Evolutionary conservation across 2,113 vertebrate species (phyloP).

Genomic region (Syngnathus floridae): DNA sequence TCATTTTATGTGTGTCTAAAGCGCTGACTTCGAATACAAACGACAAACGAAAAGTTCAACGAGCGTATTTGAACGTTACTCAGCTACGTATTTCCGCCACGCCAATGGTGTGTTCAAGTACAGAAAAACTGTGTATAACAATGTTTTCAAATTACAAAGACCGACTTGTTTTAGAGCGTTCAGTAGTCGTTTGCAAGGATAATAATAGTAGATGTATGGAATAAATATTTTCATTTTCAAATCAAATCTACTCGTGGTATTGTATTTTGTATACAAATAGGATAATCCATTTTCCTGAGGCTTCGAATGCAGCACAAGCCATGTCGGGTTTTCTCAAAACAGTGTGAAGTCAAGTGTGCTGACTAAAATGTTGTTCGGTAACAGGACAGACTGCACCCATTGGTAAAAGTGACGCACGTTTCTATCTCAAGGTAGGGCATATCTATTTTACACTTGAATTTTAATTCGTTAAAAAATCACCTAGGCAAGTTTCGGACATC

Average conservation of each 20-base stretch:
- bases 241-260: not conserved
- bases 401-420: not conserved
- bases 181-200: not conserved
- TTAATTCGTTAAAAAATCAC: not conserved
- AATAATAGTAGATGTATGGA: not conserved
- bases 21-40: not conserved
- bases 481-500: not conserved
- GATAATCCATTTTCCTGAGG: not conserved
- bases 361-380: not conserved
- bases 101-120: conserved; percentile 20
- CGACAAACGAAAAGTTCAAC: not conserved
- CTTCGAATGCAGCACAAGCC: conserved; percentile 12
- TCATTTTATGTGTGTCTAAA: not conserved
- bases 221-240: not conserved
- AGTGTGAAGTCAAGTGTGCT: conserved; percentile 8
- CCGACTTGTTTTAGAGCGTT: not conserved
- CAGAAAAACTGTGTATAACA: accelerated
- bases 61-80: conserved; percentile 2
- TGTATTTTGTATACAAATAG: accelerated
- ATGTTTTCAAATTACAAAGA: not conserved
- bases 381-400: not conserved
- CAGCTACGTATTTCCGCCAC: conserved; percentile 3
- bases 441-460: not conserved
- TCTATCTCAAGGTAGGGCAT: conserved; percentile 27
- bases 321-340: conserved; percentile 15